phyloP scores from a whole-genome alignment of 1,140 invertebrate genomes.

The Armadillidium nasatum region DNA sequence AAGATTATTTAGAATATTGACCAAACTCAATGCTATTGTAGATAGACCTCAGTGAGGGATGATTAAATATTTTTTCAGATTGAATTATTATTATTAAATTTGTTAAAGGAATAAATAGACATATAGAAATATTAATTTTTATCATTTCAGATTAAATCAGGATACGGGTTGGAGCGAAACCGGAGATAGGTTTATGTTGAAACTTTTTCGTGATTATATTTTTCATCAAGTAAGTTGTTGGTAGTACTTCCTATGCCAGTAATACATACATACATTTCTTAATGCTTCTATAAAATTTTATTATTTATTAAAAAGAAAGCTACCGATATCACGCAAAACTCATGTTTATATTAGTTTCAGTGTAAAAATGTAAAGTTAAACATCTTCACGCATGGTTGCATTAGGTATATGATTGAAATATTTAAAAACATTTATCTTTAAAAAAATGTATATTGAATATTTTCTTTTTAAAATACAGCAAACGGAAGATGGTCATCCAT shows the following conservation, averaged over 20 bases:
- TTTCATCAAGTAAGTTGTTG: conserved; percentile 68
- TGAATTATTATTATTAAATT: background rate
- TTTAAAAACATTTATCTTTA: too few species aligned
- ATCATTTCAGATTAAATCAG: conserved; percentile 70
- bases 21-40: conserved; percentile 85
- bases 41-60: conserved; percentile 80
- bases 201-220: conserved; percentile 94
- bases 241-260: background rate
- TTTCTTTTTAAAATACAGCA: conserved; percentile 53
- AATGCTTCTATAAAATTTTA: too few species aligned
- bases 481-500: conserved; percentile 83
- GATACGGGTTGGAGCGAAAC: conserved; percentile 95
- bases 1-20: conserved; percentile 78
- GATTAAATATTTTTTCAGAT: background rate
- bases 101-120: background rate
- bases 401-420: too few species aligned
- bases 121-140: conserved; percentile 13
- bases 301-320: too few species aligned
- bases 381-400: too few species aligned
- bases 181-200: conserved; percentile 94
- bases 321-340: too few species aligned
- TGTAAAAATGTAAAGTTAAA: too few species aligned
- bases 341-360: too few species aligned
- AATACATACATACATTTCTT: background rate
- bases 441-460: background rate